Percentiles rank a stretch among this genome's conserved stretches.
Conservation (phyloP, 2,113 vertebrate genomes). For the Mastomys coucha region DNA sequence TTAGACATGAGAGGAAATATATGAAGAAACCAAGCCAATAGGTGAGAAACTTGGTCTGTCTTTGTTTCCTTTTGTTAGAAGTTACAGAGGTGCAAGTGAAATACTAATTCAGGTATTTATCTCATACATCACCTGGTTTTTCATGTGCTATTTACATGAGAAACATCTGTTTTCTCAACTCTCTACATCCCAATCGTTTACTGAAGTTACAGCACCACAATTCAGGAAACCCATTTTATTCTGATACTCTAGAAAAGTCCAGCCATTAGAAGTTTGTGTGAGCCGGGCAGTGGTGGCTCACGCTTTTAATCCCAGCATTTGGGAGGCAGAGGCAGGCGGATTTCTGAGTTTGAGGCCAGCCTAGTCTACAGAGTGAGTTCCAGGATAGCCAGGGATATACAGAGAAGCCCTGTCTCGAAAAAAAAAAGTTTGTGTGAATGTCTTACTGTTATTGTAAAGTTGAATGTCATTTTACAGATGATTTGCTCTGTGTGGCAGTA, state of each 20-base stretch:
- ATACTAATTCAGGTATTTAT: background rate
- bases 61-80: conserved; percentile 1
- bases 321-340: too few relatives aligned
- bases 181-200: background rate
- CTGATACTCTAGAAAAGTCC: conserved; percentile 27
- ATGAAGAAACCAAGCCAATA: conserved; percentile 17
- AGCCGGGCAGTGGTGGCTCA: too few relatives aligned
- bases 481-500: too few relatives aligned
- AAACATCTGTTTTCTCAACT: background rate
- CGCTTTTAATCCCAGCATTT: too few relatives aligned
- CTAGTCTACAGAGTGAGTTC: too few relatives aligned
- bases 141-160: background rate
- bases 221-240: conserved; percentile 13
- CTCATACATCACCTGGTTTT: background rate
- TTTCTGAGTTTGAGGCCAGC: too few relatives aligned
- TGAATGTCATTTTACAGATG: too few relatives aligned
- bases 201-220: background rate
- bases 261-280: conserved; percentile 47
- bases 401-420: too few relatives aligned
- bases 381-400: too few relatives aligned
- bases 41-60: background rate
- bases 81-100: background rate
- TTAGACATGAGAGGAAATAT: background rate
- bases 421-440: conserved; percentile 38
- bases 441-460: background rate